Evolutionary conservation across 2,888 invertebrate genomes (phyloP).

Genomic region (Asteroscopus sphinx): DNA sequence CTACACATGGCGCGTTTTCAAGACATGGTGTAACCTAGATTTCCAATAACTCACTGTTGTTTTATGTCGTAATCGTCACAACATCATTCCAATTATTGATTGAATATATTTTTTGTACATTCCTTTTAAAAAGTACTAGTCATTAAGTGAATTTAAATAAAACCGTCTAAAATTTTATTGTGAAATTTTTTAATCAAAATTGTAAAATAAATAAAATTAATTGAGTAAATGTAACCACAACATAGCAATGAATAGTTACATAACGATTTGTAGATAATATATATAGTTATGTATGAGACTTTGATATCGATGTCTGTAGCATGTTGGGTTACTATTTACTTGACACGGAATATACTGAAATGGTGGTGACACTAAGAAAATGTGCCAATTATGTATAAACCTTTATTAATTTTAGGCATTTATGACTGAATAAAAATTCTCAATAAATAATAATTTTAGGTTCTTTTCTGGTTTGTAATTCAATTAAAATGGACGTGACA

Average conservation of each 20-base stretch:
- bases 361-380: conserved; percentile 59
- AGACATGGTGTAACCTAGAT: conserved; percentile 33
- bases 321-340: conserved; percentile 54
- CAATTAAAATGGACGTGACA: conserved; percentile 51
- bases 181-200: conserved; percentile 45
- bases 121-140: conserved; percentile 67
- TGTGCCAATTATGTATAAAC: conserved; percentile 67
- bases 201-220: conserved; percentile 29
- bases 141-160: conserved; percentile 60
- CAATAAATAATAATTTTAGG: conserved; percentile 56
- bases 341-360: conserved; percentile 40
- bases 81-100: conserved; percentile 58
- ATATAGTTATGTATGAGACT: conserved; percentile 32
- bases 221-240: conserved; percentile 49
- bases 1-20: conserved; percentile 56
- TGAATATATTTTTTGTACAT: conserved; percentile 61
- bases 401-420: conserved; percentile 62
- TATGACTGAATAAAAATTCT: conserved; percentile 65
- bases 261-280: conserved; percentile 42
- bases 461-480: conserved; percentile 58
- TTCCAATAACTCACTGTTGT: conserved; percentile 30
- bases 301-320: conserved; percentile 22
- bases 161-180: conserved; percentile 47
- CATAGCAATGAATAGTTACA: conserved; percentile 34
- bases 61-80: conserved; percentile 51